A percentile compares a stretch with the other conserved stretches of the same genome.
Evolutionary conservation across 2,888 invertebrate species (phyloP).

Genomic region (Ramazzottius varieornatus): DNA sequence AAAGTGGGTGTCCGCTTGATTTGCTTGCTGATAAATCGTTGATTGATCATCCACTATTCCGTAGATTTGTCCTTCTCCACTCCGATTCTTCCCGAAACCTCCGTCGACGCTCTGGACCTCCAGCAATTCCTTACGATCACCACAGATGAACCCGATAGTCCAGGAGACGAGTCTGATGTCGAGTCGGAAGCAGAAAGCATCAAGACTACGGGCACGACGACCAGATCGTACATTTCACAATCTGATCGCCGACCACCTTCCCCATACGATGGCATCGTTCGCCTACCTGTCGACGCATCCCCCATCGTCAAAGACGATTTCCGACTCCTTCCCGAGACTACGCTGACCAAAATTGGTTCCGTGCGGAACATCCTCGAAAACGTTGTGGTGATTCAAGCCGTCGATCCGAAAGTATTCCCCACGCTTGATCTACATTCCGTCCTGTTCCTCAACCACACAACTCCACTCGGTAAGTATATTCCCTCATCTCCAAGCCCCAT

Average conservation of each 20-base stretch:
- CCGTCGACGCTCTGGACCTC: too few species aligned
- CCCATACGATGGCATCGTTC: neutral
- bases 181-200: neutral
- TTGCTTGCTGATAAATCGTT: too few species aligned
- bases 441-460: neutral
- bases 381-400: neutral
- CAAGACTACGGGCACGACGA: neutral
- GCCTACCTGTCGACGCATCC: neutral
- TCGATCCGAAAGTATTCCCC: neutral
- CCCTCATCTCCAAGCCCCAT: too few species aligned
- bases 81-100: too few species aligned
- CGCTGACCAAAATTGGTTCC: neutral
- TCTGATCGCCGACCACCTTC: neutral
- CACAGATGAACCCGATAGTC: neutral
- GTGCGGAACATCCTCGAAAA: neutral
- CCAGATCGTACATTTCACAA: neutral
- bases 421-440: neutral
- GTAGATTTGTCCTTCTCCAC: too few species aligned
- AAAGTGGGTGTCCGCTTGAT: too few species aligned
- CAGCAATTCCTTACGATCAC: too few species aligned
- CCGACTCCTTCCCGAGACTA: neutral
- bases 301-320: neutral
- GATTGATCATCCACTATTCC: too few species aligned
- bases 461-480: neutral
- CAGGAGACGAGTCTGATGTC: neutral